phyloP scores from a whole-genome alignment of 2,113 vertebrate genomes.

The Himantopus leucocephalus region DNA sequence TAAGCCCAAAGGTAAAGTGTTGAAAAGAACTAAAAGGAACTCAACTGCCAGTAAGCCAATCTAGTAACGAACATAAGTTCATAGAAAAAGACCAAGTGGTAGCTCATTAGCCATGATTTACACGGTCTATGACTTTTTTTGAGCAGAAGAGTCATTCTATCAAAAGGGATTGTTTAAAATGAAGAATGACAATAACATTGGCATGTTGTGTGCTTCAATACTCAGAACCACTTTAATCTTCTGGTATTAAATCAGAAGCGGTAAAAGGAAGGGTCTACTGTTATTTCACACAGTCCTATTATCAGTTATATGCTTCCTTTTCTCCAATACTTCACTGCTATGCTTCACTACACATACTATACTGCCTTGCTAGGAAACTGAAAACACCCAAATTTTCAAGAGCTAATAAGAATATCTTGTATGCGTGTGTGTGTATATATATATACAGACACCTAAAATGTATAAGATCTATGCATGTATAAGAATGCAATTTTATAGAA shows the following conservation, averaged over 20 bases:
- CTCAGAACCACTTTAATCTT: not conserved
- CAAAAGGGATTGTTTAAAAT: conserved; percentile 7
- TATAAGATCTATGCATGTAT: not conserved
- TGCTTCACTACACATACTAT: not conserved
- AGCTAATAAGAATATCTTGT: not conserved
- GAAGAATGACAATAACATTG: conserved; percentile 11
- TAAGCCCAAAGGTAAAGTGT: not conserved
- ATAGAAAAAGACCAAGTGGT: not conserved
- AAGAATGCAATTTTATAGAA: not conserved
- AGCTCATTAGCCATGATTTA: conserved; percentile 49
- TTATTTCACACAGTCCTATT: not conserved
- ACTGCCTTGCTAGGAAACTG: not conserved
- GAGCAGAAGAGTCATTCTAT: not conserved
- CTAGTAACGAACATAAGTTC: not conserved
- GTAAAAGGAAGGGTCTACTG: not conserved
- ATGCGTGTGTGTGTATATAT: not conserved
- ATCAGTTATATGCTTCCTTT: not conserved
- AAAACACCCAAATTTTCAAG: not conserved
- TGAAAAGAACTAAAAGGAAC: conserved; percentile 25
- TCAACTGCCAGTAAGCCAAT: not conserved
- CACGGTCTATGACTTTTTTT: not conserved
- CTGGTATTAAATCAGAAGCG: not conserved
- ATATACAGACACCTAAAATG: not conserved
- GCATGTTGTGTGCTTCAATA: not conserved
- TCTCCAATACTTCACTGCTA: not conserved